phyloP scores from a whole-genome alignment of 2,888 invertebrate species.

The Scelioninae gen. 1 region DNA sequence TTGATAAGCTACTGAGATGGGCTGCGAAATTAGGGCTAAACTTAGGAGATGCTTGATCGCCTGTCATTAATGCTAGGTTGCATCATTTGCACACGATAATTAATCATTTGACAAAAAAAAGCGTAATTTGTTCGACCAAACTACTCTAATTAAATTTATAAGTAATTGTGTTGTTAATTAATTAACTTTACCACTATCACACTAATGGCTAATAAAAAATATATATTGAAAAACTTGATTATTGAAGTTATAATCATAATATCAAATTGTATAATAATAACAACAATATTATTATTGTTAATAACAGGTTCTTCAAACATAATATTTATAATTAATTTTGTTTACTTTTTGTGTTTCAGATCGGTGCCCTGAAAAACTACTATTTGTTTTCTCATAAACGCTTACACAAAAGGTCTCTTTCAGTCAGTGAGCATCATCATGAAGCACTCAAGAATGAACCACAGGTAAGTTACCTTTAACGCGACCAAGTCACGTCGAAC shows the following conservation, averaged over 20 bases:
- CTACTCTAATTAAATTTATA: background rate
- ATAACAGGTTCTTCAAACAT: too few relatives aligned
- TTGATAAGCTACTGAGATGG: conserved; percentile 59
- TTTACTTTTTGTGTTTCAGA: conserved; percentile 92
- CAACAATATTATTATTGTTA: too few relatives aligned
- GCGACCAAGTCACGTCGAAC: conserved; percentile 59
- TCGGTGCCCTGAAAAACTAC: conserved; percentile 93
- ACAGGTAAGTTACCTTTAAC: conserved; percentile 86
- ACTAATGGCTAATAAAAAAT: too few relatives aligned
- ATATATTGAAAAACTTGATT: too few relatives aligned
- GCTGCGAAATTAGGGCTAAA: conserved; percentile 56
- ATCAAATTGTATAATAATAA: too few relatives aligned
- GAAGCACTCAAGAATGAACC: conserved; percentile 90
- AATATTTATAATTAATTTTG: too few relatives aligned
- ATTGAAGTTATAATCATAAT: too few relatives aligned
- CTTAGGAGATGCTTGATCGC: conserved; percentile 46
- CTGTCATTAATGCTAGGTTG: conserved; percentile 26
- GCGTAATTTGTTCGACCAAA: background rate
- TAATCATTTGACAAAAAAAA: conserved; percentile 17
- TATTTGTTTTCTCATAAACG: conserved; percentile 94
- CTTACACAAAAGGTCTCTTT: conserved; percentile 93
- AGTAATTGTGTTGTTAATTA: background rate
- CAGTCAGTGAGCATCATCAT: conserved; percentile 91
- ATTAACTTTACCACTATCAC: too few relatives aligned
- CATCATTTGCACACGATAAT: conserved; percentile 47